A percentile compares a stretch with the other conserved stretches of the same genome.
Conservation (phyloP, 2,113 vertebrate genomes). For the Notothenia rossii region DNA sequence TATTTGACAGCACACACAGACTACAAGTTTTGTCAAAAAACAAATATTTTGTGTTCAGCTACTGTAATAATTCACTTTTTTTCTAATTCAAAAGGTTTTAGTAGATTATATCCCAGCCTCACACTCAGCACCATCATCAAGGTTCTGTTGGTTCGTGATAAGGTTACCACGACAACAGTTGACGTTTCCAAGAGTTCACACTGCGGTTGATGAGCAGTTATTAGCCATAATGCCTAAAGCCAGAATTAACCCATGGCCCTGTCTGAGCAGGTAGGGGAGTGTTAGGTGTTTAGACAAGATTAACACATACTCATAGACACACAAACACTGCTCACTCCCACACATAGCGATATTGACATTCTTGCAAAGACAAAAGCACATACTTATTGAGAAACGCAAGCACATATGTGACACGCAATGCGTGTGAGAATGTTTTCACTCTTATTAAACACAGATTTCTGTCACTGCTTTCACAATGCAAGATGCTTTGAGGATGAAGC, state of each 20-base stretch:
- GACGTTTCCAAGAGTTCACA: conserved; percentile 78
- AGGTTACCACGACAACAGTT: conserved; percentile 45
- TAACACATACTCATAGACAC: conserved; percentile 73
- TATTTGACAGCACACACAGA: conserved; percentile 7
- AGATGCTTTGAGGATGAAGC: conserved; percentile 68
- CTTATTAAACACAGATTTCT: conserved; percentile 35
- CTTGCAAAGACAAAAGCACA: conserved; percentile 20
- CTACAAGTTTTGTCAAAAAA: conserved; percentile 20
- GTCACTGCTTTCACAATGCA: conserved; percentile 64
- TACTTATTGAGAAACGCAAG: conserved; percentile 44
- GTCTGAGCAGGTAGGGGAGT: conserved; percentile 84
- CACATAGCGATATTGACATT: conserved; percentile 50
- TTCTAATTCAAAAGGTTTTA: background rate
- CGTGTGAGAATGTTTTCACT: conserved; percentile 46
- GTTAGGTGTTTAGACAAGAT: conserved; percentile 81
- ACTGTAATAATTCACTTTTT: background rate
- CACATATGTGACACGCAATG: conserved; percentile 32
- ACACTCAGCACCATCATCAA: background rate
- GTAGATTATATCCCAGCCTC: background rate
- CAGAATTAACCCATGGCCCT: conserved; percentile 85
- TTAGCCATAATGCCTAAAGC: conserved; percentile 78
- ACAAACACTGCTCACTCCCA: conserved; percentile 50
- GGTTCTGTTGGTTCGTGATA: conserved; percentile 60
- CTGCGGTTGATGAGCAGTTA: conserved; percentile 81
- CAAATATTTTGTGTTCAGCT: background rate